A percentile compares a stretch with the other conserved stretches of the same genome.
Conservation (phyloP, 2,113 vertebrate genomes). For the Ascaphus truei region DNA sequence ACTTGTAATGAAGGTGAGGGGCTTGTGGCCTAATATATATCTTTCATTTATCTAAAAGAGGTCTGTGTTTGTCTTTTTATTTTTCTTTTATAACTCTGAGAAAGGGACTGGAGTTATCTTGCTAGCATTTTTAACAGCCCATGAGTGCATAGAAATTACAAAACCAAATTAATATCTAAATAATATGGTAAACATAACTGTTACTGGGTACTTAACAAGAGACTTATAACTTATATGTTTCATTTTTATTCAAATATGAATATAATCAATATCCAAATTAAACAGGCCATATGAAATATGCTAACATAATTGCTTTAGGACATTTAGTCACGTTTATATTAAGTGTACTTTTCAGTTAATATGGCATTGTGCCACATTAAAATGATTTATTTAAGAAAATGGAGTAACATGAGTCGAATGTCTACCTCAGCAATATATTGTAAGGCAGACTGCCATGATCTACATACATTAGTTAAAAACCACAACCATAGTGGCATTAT, state of each 20-base stretch:
- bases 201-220: slow-evolving; percentile 12
- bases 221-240: slow-evolving; percentile 16
- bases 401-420: slow-evolving; percentile 32
- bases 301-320: slow-evolving; percentile 30
- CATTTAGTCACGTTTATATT: slow-evolving; percentile 27
- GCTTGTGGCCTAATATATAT: no score
- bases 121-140: slow-evolving; percentile 10
- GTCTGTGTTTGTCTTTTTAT: no score
- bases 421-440: slow-evolving; percentile 34
- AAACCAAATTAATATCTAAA: slow-evolving; percentile 14
- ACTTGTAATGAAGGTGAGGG: no score
- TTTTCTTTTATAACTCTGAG: no score
- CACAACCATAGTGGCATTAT: slow-evolving; percentile 32
- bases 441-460: slow-evolving; percentile 34
- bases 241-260: slow-evolving; percentile 18
- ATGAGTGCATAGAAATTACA: background rate
- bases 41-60: no score
- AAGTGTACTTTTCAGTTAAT: slow-evolving; percentile 35
- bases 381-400: slow-evolving; percentile 38
- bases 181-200: slow-evolving; percentile 14
- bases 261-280: slow-evolving; percentile 24
- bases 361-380: slow-evolving; percentile 35
- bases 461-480: slow-evolving; percentile 36
- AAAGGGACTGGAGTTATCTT: slow-evolving; percentile 12
- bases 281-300: slow-evolving; percentile 27